These are phyloP conservation scores for Phyllotis vaccarum DNA, from an alignment of 2,797 vertebrate genomes.

Conservation along the genomic window DNA sequence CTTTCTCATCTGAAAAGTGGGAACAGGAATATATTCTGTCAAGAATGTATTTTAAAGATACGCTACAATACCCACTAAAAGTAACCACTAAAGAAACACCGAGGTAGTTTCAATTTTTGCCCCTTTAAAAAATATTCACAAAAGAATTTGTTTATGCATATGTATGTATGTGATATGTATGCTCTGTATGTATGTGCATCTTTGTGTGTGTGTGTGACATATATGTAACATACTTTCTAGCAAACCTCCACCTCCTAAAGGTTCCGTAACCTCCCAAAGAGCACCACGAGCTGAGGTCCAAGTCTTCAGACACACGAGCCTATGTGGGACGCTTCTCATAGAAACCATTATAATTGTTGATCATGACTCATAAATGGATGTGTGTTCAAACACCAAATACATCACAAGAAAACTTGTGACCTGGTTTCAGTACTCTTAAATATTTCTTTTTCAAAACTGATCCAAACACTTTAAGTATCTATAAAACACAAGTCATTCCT, in stretches of 20 bases:
- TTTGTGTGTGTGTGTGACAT: background rate
- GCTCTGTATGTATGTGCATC: background rate
- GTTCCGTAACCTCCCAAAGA: background rate
- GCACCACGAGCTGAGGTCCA: background rate
- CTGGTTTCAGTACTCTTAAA: background rate
- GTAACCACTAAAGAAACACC: background rate
- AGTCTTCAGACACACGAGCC: background rate
- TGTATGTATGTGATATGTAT: background rate
- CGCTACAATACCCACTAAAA: background rate
- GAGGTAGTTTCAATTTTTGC: background rate
- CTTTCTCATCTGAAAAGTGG: constrained; percentile 49
- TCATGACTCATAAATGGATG: background rate
- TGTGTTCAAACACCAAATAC: background rate
- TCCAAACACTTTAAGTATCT: constrained; percentile 13
- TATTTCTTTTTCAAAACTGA: constrained; percentile 46
- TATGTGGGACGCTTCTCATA: background rate
- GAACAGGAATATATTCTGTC: background rate
- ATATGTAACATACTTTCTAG: too few species aligned
- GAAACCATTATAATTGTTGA: background rate
- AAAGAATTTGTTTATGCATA: background rate
- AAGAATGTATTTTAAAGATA: background rate
- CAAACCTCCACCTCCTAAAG: background rate
- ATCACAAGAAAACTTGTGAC: background rate
- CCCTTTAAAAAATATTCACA: background rate
- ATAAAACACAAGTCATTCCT: background rate